These are phyloP conservation scores for Neodontobutis hainanensis DNA, from an alignment of 2,113 vertebrate species.

Conservation along the genomic window DNA sequence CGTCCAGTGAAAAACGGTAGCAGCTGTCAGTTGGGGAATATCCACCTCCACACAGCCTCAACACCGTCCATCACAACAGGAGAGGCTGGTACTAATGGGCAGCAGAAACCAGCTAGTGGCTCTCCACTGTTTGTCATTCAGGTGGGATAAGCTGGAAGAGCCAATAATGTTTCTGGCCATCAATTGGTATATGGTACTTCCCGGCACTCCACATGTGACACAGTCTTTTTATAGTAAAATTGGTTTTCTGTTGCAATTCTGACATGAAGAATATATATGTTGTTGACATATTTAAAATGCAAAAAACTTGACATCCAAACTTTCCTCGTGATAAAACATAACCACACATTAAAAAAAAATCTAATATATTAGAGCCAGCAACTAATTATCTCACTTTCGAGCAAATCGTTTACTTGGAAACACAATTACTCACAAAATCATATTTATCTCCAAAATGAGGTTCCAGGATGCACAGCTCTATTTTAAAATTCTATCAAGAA, in stretches of 20 bases:
- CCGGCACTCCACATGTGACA: neutral
- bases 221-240: neutral
- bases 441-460: constrained; percentile 21
- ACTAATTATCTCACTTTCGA: too few relatives aligned
- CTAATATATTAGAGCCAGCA: too few relatives aligned
- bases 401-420: neutral
- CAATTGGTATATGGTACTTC: constrained; percentile 15
- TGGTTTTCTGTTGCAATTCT: constrained; percentile 1
- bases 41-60: constrained; percentile 44
- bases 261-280: constrained; percentile 3
- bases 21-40: constrained; percentile 51
- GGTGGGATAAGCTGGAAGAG: constrained; percentile 1
- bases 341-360: too few relatives aligned
- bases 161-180: constrained; percentile 12
- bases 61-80: constrained; percentile 46
- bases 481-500: constrained; percentile 70
- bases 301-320: neutral
- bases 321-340: too few relatives aligned
- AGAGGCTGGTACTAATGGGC: constrained; percentile 34
- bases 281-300: neutral
- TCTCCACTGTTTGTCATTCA: constrained; percentile 7
- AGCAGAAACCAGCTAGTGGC: constrained; percentile 18
- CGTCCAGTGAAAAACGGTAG: constrained; percentile 34
- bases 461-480: constrained; percentile 35
- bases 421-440: neutral